Conservation (phyloP, 2,797 vertebrate species). For the Anguilla obscura region DNA sequence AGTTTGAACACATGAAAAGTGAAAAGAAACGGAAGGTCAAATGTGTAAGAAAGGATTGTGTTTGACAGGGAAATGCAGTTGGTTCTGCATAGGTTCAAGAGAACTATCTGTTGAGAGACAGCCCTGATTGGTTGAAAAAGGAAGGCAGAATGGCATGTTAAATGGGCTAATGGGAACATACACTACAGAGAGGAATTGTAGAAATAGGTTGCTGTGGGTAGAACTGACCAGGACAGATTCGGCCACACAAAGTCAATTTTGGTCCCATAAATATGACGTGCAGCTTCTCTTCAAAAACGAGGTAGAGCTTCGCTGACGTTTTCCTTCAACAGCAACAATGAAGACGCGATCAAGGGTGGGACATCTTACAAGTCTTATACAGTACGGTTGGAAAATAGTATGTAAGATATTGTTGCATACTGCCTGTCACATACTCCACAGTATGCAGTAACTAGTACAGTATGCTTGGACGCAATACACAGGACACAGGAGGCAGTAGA, state of each 20-base stretch:
- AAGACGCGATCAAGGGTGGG: too few species aligned
- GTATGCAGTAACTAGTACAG: too few species aligned
- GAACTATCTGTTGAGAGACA: not conserved
- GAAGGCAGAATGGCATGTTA: not conserved
- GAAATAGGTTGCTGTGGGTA: not conserved
- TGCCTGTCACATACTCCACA: too few species aligned
- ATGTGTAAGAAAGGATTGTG: not conserved
- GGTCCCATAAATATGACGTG: too few species aligned
- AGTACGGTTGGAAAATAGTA: not conserved
- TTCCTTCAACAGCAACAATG: too few species aligned
- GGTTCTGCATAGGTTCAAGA: not conserved
- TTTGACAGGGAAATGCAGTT: not conserved
- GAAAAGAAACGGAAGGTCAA: not conserved
- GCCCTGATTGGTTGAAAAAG: not conserved
- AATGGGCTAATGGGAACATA: not conserved
- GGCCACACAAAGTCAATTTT: not conserved
- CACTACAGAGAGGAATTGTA: not conserved
- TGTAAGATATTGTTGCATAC: too few species aligned
- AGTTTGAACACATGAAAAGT: conserved; percentile 29
- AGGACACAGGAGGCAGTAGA: too few species aligned
- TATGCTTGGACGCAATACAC: too few species aligned
- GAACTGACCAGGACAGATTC: not conserved
- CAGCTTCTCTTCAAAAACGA: too few species aligned
- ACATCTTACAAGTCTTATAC: too few species aligned
- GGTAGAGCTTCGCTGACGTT: too few species aligned